Percentiles rank a stretch among this genome's conserved stretches.
Evolutionary conservation across 1,140 invertebrate species (phyloP).

Genomic region (Caenorhabditis tropicalis): DNA sequence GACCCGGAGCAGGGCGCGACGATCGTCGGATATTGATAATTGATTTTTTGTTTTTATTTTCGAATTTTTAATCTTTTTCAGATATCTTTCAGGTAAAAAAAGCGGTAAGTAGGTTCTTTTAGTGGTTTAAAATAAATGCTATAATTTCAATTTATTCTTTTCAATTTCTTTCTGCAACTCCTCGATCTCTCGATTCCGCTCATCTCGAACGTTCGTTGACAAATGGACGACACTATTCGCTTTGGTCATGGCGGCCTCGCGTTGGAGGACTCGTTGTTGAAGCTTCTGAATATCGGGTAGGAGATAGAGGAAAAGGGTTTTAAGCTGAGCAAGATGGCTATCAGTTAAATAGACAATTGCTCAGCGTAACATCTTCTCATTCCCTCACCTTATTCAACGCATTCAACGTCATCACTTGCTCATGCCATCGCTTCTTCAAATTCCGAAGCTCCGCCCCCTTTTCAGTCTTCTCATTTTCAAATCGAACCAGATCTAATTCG

Average conservation of each 20-base stretch:
- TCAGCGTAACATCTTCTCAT: no score
- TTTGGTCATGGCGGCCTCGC: slow-evolving; percentile 8
- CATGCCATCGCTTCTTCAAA: slow-evolving; percentile 5
- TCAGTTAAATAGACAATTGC: no score
- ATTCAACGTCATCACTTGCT: slow-evolving; percentile 13
- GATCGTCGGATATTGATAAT: no score
- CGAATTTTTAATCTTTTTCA: no score
- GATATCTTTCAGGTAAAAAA: no score
- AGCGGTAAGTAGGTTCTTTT: no score
- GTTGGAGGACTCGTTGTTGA: slow-evolving; percentile 24
- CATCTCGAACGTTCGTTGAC: slow-evolving; percentile 10
- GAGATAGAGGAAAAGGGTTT: background rate
- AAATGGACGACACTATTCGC: slow-evolving; percentile 17
- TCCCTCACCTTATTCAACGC: slow-evolving; percentile 1
- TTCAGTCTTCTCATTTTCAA: slow-evolving; percentile 26
- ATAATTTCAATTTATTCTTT: background rate
- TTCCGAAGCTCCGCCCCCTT: slow-evolving; percentile 14
- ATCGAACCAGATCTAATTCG: background rate
- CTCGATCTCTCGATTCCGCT: slow-evolving; percentile 4
- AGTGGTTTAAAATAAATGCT: no score
- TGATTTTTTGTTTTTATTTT: no score
- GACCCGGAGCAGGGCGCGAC: no score
- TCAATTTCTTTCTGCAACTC: slow-evolving; percentile 8
- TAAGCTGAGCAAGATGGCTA: no score
- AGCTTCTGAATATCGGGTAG: background rate